Evolutionary conservation across 2,113 vertebrate genomes (phyloP).

Genomic region (Hyaena hyaena): DNA sequence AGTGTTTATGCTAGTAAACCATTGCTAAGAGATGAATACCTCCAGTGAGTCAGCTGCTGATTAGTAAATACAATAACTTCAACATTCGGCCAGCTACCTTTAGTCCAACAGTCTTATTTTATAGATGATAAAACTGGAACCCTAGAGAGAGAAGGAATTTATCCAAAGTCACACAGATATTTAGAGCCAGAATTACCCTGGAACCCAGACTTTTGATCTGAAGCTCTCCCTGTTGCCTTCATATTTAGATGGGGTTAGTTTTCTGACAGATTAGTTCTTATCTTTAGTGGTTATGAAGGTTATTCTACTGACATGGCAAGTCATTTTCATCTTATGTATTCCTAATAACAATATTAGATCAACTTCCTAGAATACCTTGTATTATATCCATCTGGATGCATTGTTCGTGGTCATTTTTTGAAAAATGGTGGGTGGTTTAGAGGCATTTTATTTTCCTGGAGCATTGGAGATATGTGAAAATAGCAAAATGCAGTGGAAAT

Average conservation of each 20-base stretch:
- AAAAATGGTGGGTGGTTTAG: neutral
- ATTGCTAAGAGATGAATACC: slow-evolving; percentile 71
- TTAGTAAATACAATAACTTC: slow-evolving; percentile 73
- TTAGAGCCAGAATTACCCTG: neutral
- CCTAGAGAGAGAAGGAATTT: neutral
- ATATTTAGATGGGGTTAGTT: neutral
- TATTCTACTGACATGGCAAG: neutral
- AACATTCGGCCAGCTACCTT: neutral
- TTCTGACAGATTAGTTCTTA: neutral
- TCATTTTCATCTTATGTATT: neutral
- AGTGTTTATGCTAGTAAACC: slow-evolving; percentile 57
- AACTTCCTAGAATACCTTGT: neutral
- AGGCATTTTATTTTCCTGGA: neutral
- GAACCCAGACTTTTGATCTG: neutral
- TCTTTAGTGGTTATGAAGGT: neutral
- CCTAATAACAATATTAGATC: neutral
- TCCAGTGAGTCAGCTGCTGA: slow-evolving; percentile 70
- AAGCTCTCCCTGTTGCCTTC: neutral
- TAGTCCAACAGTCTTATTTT: neutral
- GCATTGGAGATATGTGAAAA: neutral
- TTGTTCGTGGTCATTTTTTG: neutral
- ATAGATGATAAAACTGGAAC: neutral
- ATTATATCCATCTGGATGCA: neutral
- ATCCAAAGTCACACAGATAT: neutral
- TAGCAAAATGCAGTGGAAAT: neutral